Base-by-base conservation (phyloP, 2,113 vertebrate genomes). In the Athene cunicularia region DNA sequence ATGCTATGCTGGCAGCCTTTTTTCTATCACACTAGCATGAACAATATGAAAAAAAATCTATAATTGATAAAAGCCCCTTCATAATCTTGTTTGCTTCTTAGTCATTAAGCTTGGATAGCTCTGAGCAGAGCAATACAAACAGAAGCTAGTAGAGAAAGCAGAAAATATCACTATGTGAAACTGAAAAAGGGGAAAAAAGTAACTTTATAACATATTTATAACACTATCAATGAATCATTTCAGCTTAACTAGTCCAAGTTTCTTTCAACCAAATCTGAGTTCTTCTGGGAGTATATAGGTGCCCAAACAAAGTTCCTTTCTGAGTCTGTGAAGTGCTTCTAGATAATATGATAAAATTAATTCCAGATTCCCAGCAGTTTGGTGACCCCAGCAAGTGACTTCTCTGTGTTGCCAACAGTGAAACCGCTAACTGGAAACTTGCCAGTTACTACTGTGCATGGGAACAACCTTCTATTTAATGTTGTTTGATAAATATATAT, bases 401-500 rank as follows among this genome's bases (percentile, higher is more conserved):
- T 80, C 41, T 76, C 58, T 88, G 33, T 75, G 27, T 22, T 87
- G 30, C 70, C 64, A 91, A 41, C 43, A 80, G 73, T 64, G 50
- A 82, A 84, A 81, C 20, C 58, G 45, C 84, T 70, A 39, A 22
- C 39, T 95, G 84, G 80, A 93, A 81, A 43, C 19, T 26, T 93
- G 60, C 84, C 91, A 95, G 23, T 56, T 75, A 80, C 66, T 89
- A 72, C 53, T 85, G 80, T 76, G 30, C 45, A 80, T 73, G 28
- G 37, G 43, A 95, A 85, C 30, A 21, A 53, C 30, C 68, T 88
- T 72, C 17, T 80, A 32, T 84, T 95, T 87, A 55, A 64, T 91
- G 22, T 86, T 96, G 74, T 88, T 90, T 85, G 81, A 93, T 90
- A 94, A 90, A 94, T 92, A 94, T n/a, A 45, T 91, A 60, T 86